phyloP scores from a whole-genome alignment of 2,113 vertebrate species.

The Alethe diademata region DNA sequence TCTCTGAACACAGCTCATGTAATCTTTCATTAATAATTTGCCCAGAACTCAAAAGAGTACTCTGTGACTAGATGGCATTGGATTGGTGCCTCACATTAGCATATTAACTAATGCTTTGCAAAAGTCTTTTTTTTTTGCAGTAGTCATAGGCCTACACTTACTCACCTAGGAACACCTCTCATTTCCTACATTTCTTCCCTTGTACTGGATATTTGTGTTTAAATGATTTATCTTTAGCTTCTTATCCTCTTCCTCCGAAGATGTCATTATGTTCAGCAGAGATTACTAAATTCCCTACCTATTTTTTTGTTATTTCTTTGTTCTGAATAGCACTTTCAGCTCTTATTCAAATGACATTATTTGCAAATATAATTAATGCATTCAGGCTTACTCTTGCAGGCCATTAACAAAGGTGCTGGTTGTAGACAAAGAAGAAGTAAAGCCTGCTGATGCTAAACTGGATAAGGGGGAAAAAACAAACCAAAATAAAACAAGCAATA shows the following conservation, averaged over 20 bases:
- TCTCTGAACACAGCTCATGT: background rate
- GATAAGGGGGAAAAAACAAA: background rate
- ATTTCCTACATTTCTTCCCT: background rate
- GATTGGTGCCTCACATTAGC: background rate
- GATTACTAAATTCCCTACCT: background rate
- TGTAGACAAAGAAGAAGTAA: background rate
- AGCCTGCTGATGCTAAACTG: background rate
- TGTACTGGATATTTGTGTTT: background rate
- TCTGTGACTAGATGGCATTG: background rate
- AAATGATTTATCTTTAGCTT: background rate
- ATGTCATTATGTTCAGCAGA: background rate
- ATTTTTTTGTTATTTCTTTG: background rate
- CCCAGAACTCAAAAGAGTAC: background rate
- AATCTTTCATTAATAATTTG: background rate
- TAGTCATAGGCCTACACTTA: background rate
- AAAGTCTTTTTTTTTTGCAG: background rate
- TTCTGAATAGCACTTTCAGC: background rate
- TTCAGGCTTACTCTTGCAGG: background rate
- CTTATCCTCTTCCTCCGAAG: background rate
- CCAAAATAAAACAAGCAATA: background rate
- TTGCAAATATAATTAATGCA: background rate
- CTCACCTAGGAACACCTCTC: background rate
- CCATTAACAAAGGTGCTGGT: background rate
- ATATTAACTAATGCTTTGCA: background rate
- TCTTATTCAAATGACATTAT: background rate